Base-by-base conservation (phyloP, 35 echinoderm and acorn worm genomes). In the Acanthaster planci region DNA sequence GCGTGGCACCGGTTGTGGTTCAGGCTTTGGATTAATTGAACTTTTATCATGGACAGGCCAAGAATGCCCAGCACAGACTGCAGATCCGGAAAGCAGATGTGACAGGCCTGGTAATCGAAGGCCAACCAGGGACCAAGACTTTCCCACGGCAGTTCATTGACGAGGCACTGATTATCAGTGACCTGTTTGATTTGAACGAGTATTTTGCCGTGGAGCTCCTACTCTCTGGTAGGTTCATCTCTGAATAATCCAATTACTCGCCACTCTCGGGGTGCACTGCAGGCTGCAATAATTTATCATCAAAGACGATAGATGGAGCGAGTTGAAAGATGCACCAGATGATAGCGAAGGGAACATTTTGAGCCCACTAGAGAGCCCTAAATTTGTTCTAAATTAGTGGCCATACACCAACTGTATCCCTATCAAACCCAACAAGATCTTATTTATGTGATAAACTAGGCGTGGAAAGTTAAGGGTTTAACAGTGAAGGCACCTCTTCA, bases 161-260 rank as follows among this genome's bases (percentile, higher is more conserved):
- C 38, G 96, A 99, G 51, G 80, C 95, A 37, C 78, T 97, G 15
- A 90, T 97, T 31, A 82, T 97, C 51, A 97, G 95, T 80, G 96
- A 99, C 55, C 84, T 97, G 17, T 97, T 97, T 87, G 84, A 97
- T 42, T 64, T 99, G 9, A 99, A 99, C 83, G 96, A 99, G 56
- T 99, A 91, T 59, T 68, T 92, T 54, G 89, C 96, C 35, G 85
- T 97, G 22, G 95, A 97, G 39, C 81, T 93, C 36, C 82, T 97
- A 14, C 34, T 97, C n/a, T 88, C 95, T 47, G 95, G 95, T 97
- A 59, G 90, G 78, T 29, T n/a, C n/a, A n/a, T n/a, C n/a, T n/a
- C n/a, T n/a, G n/a, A n/a, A n/a, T n/a, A n/a, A n/a, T n/a, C n/a
- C n/a, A n/a, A n/a, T n/a, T n/a, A n/a, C n/a, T n/a, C n/a, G n/a